phyloP scores from a whole-genome alignment of 2,797 vertebrate genomes.

The Pseudomugil gertrudae region DNA sequence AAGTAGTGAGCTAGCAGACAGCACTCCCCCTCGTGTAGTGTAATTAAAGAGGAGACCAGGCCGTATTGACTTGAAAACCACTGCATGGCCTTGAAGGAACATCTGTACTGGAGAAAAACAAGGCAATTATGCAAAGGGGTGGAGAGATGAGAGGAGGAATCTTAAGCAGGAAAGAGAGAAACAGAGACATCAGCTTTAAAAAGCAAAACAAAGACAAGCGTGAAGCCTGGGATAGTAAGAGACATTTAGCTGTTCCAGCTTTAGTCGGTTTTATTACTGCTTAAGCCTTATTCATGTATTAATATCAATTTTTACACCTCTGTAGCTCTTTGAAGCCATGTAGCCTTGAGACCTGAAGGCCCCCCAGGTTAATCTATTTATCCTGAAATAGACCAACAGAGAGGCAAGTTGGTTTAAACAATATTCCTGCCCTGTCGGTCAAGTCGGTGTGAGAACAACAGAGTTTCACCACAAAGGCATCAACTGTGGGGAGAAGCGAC shows the following conservation, averaged over 20 bases:
- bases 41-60: slow-evolving; percentile 84
- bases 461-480: slow-evolving; percentile 27
- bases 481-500: slow-evolving; percentile 35
- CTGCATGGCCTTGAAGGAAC: slow-evolving; percentile 84
- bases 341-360: slow-evolving; percentile 66
- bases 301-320: slow-evolving; percentile 12
- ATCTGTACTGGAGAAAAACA: slow-evolving; percentile 85
- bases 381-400: slow-evolving; percentile 63
- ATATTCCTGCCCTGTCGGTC: slow-evolving; percentile 43
- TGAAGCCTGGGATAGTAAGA: slow-evolving; percentile 36
- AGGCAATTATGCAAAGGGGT: slow-evolving; percentile 80
- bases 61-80: slow-evolving; percentile 83
- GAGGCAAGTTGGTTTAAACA: slow-evolving; percentile 59
- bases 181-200: slow-evolving; percentile 47
- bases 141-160: slow-evolving; percentile 62
- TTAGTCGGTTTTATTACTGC: slow-evolving; percentile 30
- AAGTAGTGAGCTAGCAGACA: slow-evolving; percentile 67
- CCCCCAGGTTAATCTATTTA: slow-evolving; percentile 62
- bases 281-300: slow-evolving; percentile 21
- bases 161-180: slow-evolving; percentile 53
- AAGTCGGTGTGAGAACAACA: slow-evolving; percentile 52
- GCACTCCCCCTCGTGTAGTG: slow-evolving; percentile 74
- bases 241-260: slow-evolving; percentile 18
- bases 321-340: slow-evolving; percentile 39
- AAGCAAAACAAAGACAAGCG: slow-evolving; percentile 41